Percentiles rank a stretch among this genome's conserved stretches.
Conservation (phyloP, 2,888 invertebrate genomes). For the Tachina lurida region DNA sequence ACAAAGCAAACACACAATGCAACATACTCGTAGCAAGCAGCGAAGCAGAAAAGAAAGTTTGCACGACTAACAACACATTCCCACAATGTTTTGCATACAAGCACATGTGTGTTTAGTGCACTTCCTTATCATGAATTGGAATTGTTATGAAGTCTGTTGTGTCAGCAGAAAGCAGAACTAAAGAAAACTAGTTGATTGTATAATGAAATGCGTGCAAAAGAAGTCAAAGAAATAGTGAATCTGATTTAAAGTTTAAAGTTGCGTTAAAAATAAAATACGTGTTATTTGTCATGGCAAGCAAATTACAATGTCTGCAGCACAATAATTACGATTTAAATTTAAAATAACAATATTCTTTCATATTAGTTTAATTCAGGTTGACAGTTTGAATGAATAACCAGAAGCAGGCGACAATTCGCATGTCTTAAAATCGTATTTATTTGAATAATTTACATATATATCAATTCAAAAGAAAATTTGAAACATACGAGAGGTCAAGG, state of each 20-base stretch:
- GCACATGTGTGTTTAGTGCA: neutral
- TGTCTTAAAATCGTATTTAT: too few species aligned
- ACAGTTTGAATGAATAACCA: neutral
- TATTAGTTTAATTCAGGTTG: neutral
- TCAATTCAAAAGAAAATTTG: too few species aligned
- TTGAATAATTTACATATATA: too few species aligned
- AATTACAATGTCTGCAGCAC: constrained; percentile 14
- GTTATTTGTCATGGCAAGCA: constrained; percentile 42
- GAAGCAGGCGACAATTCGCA: too few species aligned
- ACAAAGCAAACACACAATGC: too few species aligned
- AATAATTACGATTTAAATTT: neutral
- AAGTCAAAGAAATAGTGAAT: neutral
- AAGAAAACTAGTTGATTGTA: constrained; percentile 12
- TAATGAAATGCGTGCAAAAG: neutral
- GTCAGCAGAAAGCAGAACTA: constrained; percentile 12
- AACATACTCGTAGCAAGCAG: too few species aligned
- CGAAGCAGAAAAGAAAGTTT: neutral
- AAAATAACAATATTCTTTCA: neutral
- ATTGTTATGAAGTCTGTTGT: constrained; percentile 28
- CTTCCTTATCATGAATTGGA: neutral
- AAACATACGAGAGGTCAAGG: too few species aligned
- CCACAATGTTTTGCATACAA: neutral
- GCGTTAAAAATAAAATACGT: constrained; percentile 8
- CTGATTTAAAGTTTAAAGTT: neutral
- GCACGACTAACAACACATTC: neutral